phyloP scores from a whole-genome alignment of 2,797 vertebrate genomes.

The Hypotaenidia okinawae region DNA sequence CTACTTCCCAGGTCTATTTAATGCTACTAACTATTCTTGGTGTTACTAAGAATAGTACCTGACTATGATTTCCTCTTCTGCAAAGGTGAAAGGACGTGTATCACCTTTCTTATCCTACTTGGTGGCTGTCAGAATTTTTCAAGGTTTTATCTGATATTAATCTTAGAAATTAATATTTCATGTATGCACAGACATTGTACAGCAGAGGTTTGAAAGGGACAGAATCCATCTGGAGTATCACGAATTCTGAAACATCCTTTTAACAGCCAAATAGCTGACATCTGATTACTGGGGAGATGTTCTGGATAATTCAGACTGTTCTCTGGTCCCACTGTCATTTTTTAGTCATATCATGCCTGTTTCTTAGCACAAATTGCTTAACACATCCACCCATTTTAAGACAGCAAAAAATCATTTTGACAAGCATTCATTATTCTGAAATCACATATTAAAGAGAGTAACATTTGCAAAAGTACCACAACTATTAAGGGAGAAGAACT shows the following conservation, averaged over 20 bases:
- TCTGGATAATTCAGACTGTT: neutral
- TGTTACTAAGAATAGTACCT: neutral
- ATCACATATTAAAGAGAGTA: slow-evolving; percentile 46
- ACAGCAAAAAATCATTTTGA: slow-evolving; percentile 64
- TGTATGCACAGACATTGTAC: neutral
- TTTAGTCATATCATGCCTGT: slow-evolving; percentile 8
- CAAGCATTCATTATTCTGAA: slow-evolving; percentile 70
- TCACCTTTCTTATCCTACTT: neutral
- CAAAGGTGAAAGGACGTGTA: neutral
- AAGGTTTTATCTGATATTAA: slow-evolving; percentile 2
- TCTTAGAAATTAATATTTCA: neutral
- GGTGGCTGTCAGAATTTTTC: neutral
- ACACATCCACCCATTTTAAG: slow-evolving; percentile 52
- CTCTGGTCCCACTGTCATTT: slow-evolving; percentile 20
- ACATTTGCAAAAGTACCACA: slow-evolving; percentile 48
- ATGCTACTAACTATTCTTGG: neutral
- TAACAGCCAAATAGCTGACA: slow-evolving; percentile 4
- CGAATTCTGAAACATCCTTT: neutral
- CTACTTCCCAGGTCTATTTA: neutral
- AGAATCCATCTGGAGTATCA: neutral
- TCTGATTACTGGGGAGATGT: slow-evolving; percentile 35
- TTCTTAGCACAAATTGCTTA: slow-evolving; percentile 55
- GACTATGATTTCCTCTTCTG: neutral
- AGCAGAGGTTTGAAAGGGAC: neutral
- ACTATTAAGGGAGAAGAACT: slow-evolving; percentile 53